phyloP scores from a whole-genome alignment of 2,797 vertebrate species.

The Macroramphosus scolopax region DNA sequence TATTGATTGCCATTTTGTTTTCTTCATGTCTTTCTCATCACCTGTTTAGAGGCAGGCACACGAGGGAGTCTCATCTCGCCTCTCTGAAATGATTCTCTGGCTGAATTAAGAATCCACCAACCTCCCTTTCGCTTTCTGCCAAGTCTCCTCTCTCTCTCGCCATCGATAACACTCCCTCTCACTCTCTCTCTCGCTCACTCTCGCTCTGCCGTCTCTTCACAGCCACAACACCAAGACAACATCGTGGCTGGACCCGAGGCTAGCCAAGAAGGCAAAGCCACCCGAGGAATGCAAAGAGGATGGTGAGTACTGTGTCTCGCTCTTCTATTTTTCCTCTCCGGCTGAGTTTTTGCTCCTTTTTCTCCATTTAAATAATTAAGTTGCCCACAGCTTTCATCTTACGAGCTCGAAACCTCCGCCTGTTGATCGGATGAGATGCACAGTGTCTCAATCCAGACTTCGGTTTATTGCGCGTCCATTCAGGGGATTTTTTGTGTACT shows the following conservation, averaged over 20 bases:
- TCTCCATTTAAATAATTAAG: conserved; percentile 11
- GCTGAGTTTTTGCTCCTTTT: background rate
- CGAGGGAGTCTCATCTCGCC: conserved; percentile 52
- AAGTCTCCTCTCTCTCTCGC: conserved; percentile 53
- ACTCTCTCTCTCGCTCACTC: conserved; percentile 33
- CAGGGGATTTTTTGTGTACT: too few species aligned
- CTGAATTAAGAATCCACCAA: conserved; percentile 68
- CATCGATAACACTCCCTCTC: conserved; percentile 68
- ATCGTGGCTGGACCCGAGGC: conserved; percentile 98
- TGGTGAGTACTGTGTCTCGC: conserved; percentile 82
- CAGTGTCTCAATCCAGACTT: too few species aligned
- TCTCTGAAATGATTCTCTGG: conserved; percentile 53
- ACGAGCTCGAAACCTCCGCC: conserved; percentile 10
- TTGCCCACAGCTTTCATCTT: conserved; percentile 26
- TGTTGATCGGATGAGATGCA: conserved; percentile 7
- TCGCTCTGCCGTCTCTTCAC: conserved; percentile 78
- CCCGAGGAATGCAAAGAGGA: conserved; percentile 99
- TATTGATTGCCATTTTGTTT: conserved; percentile 88
- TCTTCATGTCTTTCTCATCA: conserved; percentile 9
- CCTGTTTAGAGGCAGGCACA: conserved; percentile 33
- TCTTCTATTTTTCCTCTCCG: conserved; percentile 15
- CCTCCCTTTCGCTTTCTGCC: conserved; percentile 75
- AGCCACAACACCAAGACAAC: conserved; percentile 99
- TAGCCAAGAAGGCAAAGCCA: conserved; percentile 98
- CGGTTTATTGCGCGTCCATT: too few species aligned